Evolutionary conservation across 2,888 invertebrate genomes (phyloP).

Genomic region (Apotomis turbidana): DNA sequence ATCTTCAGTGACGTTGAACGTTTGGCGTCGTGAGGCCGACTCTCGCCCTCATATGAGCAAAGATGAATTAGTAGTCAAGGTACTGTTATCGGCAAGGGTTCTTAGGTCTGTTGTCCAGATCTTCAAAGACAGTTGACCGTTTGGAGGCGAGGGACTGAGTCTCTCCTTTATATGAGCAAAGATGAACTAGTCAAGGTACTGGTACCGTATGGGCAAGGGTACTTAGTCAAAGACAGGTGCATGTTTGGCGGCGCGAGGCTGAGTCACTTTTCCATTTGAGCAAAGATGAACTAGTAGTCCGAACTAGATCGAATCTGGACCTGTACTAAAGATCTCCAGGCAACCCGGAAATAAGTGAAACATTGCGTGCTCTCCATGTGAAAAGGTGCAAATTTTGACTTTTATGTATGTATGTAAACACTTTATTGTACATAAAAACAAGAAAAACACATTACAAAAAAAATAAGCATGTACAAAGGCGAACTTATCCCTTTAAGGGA

Average conservation of each 20-base stretch:
- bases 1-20: constrained; percentile 90
- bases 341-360: too few species aligned
- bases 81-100: background rate
- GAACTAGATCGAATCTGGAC: too few species aligned
- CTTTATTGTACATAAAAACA: too few species aligned
- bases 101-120: constrained; percentile 77
- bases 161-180: constrained; percentile 90
- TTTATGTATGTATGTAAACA: too few species aligned
- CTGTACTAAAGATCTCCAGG: too few species aligned
- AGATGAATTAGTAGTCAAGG: constrained; percentile 91
- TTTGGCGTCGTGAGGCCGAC: constrained; percentile 91
- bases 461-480: too few species aligned
- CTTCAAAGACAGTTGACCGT: constrained; percentile 92
- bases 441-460: too few species aligned
- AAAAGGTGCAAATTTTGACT: too few species aligned
- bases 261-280: constrained; percentile 91
- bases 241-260: constrained; percentile 91
- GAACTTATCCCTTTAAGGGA: too few species aligned
- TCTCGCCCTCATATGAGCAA: constrained; percentile 91
- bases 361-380: too few species aligned
- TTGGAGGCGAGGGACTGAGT: constrained; percentile 91
- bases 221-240: constrained; percentile 87
- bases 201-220: too few species aligned
- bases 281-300: constrained; percentile 78
- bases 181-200: constrained; percentile 90